phyloP scores from a whole-genome alignment of 1,140 invertebrate genomes.

The Teleogryllus occipitalis region DNA sequence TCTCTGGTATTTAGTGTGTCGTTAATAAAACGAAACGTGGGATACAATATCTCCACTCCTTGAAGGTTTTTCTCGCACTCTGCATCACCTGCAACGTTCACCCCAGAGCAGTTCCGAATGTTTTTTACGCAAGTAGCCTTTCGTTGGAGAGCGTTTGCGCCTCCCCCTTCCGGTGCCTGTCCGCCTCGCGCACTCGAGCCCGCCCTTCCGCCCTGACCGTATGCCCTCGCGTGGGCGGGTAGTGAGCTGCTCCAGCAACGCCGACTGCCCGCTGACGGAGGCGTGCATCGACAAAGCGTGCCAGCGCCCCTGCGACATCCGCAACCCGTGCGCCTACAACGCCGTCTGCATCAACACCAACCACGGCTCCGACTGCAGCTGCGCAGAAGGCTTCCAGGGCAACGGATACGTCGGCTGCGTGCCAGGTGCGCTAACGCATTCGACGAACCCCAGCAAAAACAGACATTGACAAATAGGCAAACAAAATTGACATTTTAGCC shows the following conservation, averaged over 20 bases:
- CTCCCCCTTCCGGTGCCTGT: not conserved
- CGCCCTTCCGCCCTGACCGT: constrained; percentile 28
- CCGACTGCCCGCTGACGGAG: constrained; percentile 69
- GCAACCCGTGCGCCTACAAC: constrained; percentile 72
- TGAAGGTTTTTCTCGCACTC: too few species aligned
- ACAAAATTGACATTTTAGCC: too few species aligned
- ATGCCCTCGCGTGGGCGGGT: constrained; percentile 42
- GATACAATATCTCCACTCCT: too few species aligned
- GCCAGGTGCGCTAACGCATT: constrained; percentile 50
- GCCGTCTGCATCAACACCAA: constrained; percentile 83
- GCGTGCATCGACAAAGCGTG: constrained; percentile 73
- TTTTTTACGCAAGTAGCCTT: too few species aligned
- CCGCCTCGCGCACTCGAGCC: not conserved
- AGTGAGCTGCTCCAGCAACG: constrained; percentile 73
- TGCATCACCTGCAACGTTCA: too few species aligned
- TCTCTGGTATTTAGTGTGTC: too few species aligned
- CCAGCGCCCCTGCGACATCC: constrained; percentile 69
- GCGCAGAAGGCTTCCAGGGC: constrained; percentile 73
- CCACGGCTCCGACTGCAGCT: constrained; percentile 75
- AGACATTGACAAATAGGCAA: too few species aligned
- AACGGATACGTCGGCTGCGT: constrained; percentile 73
- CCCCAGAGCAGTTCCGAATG: too few species aligned
- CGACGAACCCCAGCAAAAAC: too few species aligned
- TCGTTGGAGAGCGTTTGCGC: too few species aligned
- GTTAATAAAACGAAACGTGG: too few species aligned